Evolutionary conservation across 1,140 invertebrate species (phyloP), one percentile per base, ranked within the genome.

Genomic region (Drosophila navojoa): DNA sequence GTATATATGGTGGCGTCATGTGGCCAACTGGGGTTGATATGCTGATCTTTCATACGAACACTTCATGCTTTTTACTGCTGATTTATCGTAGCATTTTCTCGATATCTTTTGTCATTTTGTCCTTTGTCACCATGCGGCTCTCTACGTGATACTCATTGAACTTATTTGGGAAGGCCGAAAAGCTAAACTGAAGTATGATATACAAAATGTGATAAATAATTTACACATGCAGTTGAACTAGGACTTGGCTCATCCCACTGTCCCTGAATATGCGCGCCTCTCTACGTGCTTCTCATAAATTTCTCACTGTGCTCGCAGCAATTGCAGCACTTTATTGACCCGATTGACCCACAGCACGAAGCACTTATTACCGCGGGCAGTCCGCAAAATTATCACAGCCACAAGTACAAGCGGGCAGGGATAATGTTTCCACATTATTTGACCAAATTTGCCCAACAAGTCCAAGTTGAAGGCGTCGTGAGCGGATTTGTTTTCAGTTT

Each of bases 401-500:
- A 49, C 50, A 80, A 74, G 27, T 45, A 64, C 54, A 76, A 76
- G 66, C 52, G 67, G 60, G 55, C 49, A 73, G 76, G 67, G 58
- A 81, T 86, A 87, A 86, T 86, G 82, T 81, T 87, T 81, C 71
- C 57, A 70, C 81, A 85, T 85, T 85, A 86, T 81, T 81, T 81
- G 79, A 87, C 79, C 76, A 78, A 82, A 82, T 82, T 82, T 71
- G 75, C 79, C 50, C 57, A 63, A 53, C 22, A 60, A 67, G 68
- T 64, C 66, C 62, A 76, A 76, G 69, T 76, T 66, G 61, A 76
- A 71, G 62, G 69, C 76, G 70, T 87, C 84, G 84, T 87, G 81
- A 86, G 76, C 63, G 50, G 27, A n/a, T 53, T 61, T 63, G 4
- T 60, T 38, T 45, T 50, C 5, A 3, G 16, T 22, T 40, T 32